Evolutionary conservation across 2,113 vertebrate species (phyloP).

Genomic region (Pogonocichla stellata): DNA sequence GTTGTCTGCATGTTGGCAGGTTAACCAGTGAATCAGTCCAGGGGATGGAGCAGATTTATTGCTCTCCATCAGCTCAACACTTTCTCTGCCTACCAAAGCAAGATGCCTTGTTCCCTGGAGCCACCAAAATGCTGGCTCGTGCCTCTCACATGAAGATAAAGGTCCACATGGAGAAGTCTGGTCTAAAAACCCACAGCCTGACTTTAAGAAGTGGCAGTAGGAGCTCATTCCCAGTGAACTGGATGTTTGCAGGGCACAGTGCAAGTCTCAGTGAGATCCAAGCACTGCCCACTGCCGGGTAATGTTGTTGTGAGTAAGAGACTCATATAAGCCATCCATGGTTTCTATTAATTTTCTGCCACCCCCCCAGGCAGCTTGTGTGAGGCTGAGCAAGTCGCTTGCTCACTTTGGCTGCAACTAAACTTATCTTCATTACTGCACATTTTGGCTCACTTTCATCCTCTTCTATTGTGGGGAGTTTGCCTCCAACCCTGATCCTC

Average conservation of each 20-base stretch:
- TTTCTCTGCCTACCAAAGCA: not conserved
- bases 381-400: not conserved
- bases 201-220: not conserved
- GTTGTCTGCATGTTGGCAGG: accelerated
- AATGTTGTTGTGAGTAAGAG: not conserved
- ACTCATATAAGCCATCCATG: not conserved
- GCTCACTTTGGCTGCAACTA: not conserved
- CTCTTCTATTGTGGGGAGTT: not conserved
- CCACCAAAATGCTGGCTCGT: not conserved
- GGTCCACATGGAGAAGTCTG: not conserved
- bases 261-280: not conserved
- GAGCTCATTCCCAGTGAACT: not conserved
- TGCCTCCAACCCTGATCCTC: not conserved
- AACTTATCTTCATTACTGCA: not conserved
- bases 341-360: not conserved
- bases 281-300: not conserved
- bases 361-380: not conserved
- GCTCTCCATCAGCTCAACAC: not conserved
- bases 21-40: not conserved
- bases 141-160: not conserved
- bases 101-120: not conserved
- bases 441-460: slow-evolving; percentile 1
- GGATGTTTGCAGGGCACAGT: not conserved
- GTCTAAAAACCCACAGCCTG: not conserved
- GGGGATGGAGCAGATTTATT: not conserved